phyloP scores from a whole-genome alignment of 1,140 invertebrate species.

The Rhynchophorus ferrugineus region DNA sequence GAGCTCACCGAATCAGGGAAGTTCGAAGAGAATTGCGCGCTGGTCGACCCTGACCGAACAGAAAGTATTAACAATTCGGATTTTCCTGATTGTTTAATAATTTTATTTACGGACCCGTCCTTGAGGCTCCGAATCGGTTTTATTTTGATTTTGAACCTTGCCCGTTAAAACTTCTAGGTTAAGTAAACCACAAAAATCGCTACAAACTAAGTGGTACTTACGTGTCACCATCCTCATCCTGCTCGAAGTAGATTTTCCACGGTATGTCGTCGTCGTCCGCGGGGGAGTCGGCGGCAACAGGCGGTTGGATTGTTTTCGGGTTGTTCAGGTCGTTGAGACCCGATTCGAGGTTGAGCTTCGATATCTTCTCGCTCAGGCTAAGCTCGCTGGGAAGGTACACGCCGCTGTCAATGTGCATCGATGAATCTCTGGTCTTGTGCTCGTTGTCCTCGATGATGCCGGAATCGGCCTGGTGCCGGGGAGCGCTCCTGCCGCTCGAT shows the following conservation, averaged over 20 bases:
- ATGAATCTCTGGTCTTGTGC: constrained; percentile 13
- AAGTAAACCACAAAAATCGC: not conserved
- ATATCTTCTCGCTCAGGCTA: constrained; percentile 47
- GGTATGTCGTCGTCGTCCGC: constrained; percentile 27
- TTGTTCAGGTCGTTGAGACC: constrained; percentile 34
- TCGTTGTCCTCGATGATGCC: constrained; percentile 27
- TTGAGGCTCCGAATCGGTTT: not conserved
- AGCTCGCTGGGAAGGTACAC: constrained; percentile 48
- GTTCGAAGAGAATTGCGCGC: not conserved
- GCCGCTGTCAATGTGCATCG: constrained; percentile 24
- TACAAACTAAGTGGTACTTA: constrained; percentile 51
- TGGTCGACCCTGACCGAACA: not conserved
- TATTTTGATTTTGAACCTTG: not conserved
- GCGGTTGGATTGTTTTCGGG: constrained; percentile 24
- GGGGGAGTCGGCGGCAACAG: constrained; percentile 22
- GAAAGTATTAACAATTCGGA: not conserved
- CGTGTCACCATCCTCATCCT: constrained; percentile 66
- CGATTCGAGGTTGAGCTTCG: constrained; percentile 44
- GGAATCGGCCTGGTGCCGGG: constrained; percentile 3
- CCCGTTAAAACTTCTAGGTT: not conserved
- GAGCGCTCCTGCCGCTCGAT: not conserved
- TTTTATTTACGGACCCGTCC: not conserved
- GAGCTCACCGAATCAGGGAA: not conserved
- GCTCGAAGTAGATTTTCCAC: constrained; percentile 53
- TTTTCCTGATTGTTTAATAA: not conserved